Percentiles rank a stretch among this genome's conserved stretches.
phyloP scores from a whole-genome alignment of 1,140 invertebrate genomes.

The Episyrphus balteatus region DNA sequence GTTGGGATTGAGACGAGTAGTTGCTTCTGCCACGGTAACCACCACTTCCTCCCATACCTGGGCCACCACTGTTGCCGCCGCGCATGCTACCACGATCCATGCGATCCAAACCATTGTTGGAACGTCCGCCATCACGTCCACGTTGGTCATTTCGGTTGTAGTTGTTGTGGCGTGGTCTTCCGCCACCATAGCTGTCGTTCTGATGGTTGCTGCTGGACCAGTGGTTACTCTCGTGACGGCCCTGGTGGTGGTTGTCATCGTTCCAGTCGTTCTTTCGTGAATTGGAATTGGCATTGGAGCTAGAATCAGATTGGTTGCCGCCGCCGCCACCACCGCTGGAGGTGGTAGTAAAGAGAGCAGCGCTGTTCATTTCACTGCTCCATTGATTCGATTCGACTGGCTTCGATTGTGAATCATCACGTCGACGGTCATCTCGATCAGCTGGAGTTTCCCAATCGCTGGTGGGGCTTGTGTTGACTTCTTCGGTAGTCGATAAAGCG shows the following conservation, averaged over 20 bases:
- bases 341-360: conserved; percentile 11
- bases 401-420: neutral
- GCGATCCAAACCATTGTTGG: conserved; percentile 13
- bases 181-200: conserved; percentile 11
- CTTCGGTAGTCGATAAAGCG: too few species aligned
- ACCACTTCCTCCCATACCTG: neutral
- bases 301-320: conserved; percentile 8
- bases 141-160: neutral
- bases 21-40: conserved; percentile 4
- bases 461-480: too few species aligned
- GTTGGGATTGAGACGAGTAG: conserved; percentile 21
- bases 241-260: conserved; percentile 9
- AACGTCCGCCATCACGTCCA: conserved; percentile 10
- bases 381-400: conserved; percentile 18
- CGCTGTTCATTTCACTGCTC: conserved; percentile 32
- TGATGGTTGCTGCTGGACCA: conserved; percentile 21
- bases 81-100: conserved; percentile 6
- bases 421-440: neutral
- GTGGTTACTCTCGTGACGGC: conserved; percentile 17
- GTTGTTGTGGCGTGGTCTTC: neutral
- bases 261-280: conserved; percentile 26
- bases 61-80: neutral
- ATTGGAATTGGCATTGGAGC: conserved; percentile 4
- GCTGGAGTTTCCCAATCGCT: neutral
- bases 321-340: conserved; percentile 12